Percentiles rank a stretch among this genome's conserved stretches.
phyloP scores from a whole-genome alignment of 1,140 invertebrate species.

The Sesamia nonagrioides region DNA sequence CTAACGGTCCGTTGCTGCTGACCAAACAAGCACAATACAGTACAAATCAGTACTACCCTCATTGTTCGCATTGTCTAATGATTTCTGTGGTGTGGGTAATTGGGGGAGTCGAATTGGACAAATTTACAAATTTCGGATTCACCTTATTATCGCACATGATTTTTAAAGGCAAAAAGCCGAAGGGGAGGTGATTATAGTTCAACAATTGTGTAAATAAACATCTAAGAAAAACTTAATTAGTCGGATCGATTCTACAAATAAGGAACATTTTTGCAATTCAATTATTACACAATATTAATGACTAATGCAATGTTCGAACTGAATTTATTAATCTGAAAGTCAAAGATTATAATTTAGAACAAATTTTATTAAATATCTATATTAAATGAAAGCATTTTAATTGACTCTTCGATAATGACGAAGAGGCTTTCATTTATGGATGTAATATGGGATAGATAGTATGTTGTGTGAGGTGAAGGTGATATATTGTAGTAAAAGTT shows the following conservation, averaged over 20 bases:
- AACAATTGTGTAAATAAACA: slow-evolving; percentile 37
- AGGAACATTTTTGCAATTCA: slow-evolving; percentile 18
- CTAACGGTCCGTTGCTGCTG: slow-evolving; percentile 87
- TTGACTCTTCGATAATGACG: not conserved
- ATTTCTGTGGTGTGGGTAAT: slow-evolving; percentile 51
- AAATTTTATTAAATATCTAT: not conserved
- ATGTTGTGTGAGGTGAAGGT: slow-evolving; percentile 25
- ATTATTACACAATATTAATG: slow-evolving; percentile 21
- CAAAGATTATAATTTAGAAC: not conserved
- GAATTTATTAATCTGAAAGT: slow-evolving; percentile 25
- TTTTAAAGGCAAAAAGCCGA: slow-evolving; percentile 34
- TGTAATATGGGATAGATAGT: not conserved
- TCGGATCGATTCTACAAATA: slow-evolving; percentile 23
- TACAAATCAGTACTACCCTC: slow-evolving; percentile 84
- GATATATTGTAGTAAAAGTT: slow-evolving; percentile 29
- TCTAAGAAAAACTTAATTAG: slow-evolving; percentile 40
- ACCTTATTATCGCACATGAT: slow-evolving; percentile 38
- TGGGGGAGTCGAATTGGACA: slow-evolving; percentile 42
- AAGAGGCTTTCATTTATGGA: slow-evolving; percentile 14
- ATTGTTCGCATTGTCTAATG: slow-evolving; percentile 74
- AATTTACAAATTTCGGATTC: slow-evolving; percentile 35
- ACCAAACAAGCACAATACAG: slow-evolving; percentile 86
- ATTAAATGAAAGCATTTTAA: not conserved
- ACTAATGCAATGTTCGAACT: slow-evolving; percentile 13
- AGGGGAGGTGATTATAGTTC: slow-evolving; percentile 13